Conservation (phyloP, 2,888 invertebrate species). For the Acanthacorydalis orientalis region DNA sequence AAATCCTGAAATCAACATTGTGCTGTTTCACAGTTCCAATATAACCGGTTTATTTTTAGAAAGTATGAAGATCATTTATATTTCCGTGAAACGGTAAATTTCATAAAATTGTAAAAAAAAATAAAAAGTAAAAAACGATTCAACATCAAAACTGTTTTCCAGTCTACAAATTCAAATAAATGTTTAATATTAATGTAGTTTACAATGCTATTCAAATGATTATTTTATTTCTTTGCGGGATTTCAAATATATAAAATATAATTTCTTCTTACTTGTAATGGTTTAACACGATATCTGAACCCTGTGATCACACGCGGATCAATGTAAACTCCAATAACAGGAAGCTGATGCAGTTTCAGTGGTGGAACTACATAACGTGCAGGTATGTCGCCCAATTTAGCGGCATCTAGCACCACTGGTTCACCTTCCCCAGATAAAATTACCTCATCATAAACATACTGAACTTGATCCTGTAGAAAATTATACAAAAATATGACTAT, state of each 20-base stretch:
- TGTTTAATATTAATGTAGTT: too few species aligned
- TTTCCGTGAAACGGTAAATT: too few species aligned
- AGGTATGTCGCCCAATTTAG: conserved; percentile 44
- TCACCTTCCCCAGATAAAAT: conserved; percentile 1
- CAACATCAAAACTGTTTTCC: too few species aligned
- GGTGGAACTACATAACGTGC: conserved; percentile 44
- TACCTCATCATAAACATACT: background rate
- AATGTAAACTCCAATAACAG: conserved; percentile 54
- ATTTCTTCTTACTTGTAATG: conserved; percentile 32
- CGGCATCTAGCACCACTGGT: conserved; percentile 32
- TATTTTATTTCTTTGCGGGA: conserved; percentile 2
- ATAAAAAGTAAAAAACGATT: too few species aligned
- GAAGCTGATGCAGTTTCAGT: conserved; percentile 43
- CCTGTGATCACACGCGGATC: conserved; percentile 55
- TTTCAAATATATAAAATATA: background rate
- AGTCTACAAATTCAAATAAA: too few species aligned
- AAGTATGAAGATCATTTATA: too few species aligned
- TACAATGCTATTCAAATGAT: conserved; percentile 7
- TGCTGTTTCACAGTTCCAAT: too few species aligned
- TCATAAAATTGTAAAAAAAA: too few species aligned
- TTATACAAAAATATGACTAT: background rate
- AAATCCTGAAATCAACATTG: conserved; percentile 25
- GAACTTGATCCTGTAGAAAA: conserved; percentile 1
- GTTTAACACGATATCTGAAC: conserved; percentile 55
- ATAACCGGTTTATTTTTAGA: too few species aligned